Percentiles rank a stretch among this genome's conserved stretches.
These are phyloP conservation scores for Priocnemis perturbator DNA, from an alignment of 2,888 invertebrate species.

Conservation along the genomic window DNA sequence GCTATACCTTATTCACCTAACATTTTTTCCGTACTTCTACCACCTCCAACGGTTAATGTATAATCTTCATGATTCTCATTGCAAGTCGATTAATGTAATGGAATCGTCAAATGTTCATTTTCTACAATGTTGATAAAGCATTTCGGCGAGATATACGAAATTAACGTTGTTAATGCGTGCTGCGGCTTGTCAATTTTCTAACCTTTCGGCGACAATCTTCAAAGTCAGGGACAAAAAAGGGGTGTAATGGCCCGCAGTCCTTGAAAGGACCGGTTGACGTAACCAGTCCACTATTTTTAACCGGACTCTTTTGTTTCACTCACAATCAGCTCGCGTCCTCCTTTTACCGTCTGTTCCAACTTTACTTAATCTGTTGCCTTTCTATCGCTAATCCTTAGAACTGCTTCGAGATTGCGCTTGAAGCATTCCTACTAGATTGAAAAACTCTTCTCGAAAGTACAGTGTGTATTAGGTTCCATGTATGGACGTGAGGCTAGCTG, in stretches of 20 bases:
- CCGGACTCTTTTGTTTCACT: conserved; percentile 41
- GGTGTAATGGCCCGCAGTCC: conserved; percentile 23
- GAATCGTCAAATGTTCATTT: too few species aligned
- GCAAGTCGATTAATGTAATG: too few species aligned
- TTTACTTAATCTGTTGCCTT: conserved; percentile 9
- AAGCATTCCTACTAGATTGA: conserved; percentile 32
- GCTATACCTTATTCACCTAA: too few species aligned
- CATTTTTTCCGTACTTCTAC: too few species aligned
- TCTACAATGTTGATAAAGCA: too few species aligned
- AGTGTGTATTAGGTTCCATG: conserved; percentile 43
- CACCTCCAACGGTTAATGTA: too few species aligned
- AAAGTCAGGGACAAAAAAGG: conserved; percentile 10
- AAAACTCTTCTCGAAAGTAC: conserved; percentile 22
- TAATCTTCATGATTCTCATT: too few species aligned
- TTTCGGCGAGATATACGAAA: too few species aligned
- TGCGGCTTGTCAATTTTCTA: too few species aligned
- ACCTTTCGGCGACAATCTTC: not conserved
- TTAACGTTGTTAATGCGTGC: too few species aligned
- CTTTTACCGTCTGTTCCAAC: conserved; percentile 35
- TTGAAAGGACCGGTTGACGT: conserved; percentile 44
- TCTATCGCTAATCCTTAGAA: not conserved
- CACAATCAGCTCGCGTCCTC: conserved; percentile 10
- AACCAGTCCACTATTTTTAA: conserved; percentile 55
- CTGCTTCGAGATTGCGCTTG: conserved; percentile 19
- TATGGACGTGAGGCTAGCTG: conserved; percentile 12